Evolutionary conservation across 1,140 invertebrate species (phyloP).

Genomic region (Nymphalis io): DNA sequence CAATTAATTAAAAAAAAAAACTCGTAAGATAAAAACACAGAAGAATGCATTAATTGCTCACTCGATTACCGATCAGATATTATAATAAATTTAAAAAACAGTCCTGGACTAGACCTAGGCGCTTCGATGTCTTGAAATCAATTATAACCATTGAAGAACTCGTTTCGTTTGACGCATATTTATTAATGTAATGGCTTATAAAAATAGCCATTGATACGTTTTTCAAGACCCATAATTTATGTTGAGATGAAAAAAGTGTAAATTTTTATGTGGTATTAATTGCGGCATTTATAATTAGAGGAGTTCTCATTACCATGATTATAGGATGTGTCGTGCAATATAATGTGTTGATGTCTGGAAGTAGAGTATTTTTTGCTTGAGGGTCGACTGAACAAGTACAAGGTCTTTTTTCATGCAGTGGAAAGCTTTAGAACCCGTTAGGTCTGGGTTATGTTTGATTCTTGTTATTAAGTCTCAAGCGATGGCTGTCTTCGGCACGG

Average conservation of each 20-base stretch:
- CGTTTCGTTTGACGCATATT: slow-evolving; percentile 2
- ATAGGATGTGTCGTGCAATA: too few species aligned
- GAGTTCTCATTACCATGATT: too few species aligned
- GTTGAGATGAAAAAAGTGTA: background rate
- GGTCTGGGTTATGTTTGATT: too few species aligned
- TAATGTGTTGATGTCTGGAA: too few species aligned
- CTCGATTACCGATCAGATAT: slow-evolving; percentile 20
- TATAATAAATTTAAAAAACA: slow-evolving; percentile 20
- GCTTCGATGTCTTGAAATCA: background rate
- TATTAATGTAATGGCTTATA: background rate
- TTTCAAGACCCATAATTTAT: background rate
- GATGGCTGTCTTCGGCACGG: too few species aligned
- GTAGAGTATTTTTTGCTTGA: too few species aligned
- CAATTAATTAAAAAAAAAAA: background rate
- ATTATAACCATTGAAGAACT: background rate
- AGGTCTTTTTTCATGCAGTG: too few species aligned
- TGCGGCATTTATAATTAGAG: background rate
- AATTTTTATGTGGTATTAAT: background rate
- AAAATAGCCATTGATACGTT: background rate
- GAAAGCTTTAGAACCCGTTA: too few species aligned
- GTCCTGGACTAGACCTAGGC: background rate
- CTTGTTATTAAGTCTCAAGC: too few species aligned
- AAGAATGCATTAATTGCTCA: slow-evolving; percentile 18
- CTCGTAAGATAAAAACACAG: background rate
- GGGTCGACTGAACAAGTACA: too few species aligned